Evolutionary conservation across 2,888 invertebrate species (phyloP).

Genomic region (Chymomyza amoena): DNA sequence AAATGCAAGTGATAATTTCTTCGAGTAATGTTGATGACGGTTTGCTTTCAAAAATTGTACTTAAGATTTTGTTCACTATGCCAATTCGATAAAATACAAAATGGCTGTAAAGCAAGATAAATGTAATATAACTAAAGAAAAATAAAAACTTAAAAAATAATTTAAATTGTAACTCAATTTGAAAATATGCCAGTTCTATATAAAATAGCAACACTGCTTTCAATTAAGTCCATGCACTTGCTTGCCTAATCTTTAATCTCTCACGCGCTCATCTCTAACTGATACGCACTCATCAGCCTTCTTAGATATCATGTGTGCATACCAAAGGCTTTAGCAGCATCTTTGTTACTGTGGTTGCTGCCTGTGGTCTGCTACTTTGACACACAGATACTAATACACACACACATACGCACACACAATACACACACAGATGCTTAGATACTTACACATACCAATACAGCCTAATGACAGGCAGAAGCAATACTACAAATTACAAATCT

Average conservation of each 20-base stretch:
- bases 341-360: neutral
- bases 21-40: too few species aligned
- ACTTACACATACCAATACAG: conserved; percentile 5
- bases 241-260: neutral
- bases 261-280: neutral
- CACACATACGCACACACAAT: neutral
- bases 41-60: too few species aligned
- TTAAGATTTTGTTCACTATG: too few species aligned
- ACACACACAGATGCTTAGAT: conserved; percentile 1
- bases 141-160: too few species aligned
- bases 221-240: too few species aligned
- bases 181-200: too few species aligned
- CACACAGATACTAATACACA: neutral
- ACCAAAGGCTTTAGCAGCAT: neutral
- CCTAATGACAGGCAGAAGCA: conserved; percentile 8
- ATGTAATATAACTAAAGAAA: too few species aligned
- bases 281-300: neutral
- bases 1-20: too few species aligned
- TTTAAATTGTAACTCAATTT: too few species aligned
- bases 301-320: neutral
- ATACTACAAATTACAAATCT: neutral
- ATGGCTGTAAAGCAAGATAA: too few species aligned
- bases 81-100: too few species aligned
- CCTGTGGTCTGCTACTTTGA: neutral
- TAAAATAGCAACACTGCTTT: too few species aligned